Conservation (phyloP, 2,113 vertebrate species). For the Protobothrops flavoviridis region DNA sequence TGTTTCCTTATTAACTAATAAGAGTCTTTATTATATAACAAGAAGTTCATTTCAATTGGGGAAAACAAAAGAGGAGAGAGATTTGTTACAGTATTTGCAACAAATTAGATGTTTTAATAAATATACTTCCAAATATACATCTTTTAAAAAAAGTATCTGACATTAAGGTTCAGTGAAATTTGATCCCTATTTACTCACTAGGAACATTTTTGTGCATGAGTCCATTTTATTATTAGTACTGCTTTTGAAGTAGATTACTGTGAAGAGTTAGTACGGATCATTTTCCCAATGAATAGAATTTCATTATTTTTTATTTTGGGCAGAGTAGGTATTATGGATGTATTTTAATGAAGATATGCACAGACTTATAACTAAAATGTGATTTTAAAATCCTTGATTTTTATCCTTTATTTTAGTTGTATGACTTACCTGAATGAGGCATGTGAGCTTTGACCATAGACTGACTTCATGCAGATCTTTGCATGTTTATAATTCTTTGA, state of each 20-base stretch:
- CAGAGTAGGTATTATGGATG: slow-evolving; percentile 40
- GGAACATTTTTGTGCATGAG: slow-evolving; percentile 69
- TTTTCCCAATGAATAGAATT: slow-evolving; percentile 47
- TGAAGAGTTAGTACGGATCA: slow-evolving; percentile 50
- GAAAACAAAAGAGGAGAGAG: neutral
- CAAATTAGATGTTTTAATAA: slow-evolving; percentile 24
- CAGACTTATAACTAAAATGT: slow-evolving; percentile 41
- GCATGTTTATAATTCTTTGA: slow-evolving; percentile 26
- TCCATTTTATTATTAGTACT: slow-evolving; percentile 59
- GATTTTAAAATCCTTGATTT: slow-evolving; percentile 30
- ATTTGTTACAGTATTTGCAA: neutral
- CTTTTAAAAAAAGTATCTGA: neutral
- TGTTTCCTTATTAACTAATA: slow-evolving; percentile 61
- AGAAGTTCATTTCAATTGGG: neutral
- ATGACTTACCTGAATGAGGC: slow-evolving; percentile 72
- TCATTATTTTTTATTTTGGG: slow-evolving; percentile 38
- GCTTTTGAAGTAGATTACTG: slow-evolving; percentile 34
- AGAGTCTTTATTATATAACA: slow-evolving; percentile 51
- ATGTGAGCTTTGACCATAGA: slow-evolving; percentile 63
- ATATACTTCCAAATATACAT: neutral
- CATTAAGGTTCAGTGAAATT: slow-evolving; percentile 29
- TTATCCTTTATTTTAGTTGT: slow-evolving; percentile 54
- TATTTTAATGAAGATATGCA: slow-evolving; percentile 12
- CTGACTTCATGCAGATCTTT: slow-evolving; percentile 54
- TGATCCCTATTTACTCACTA: slow-evolving; percentile 16